Base-by-base conservation (phyloP, 2,797 vertebrate genomes). In the Enteromius afrohamiltoni region DNA sequence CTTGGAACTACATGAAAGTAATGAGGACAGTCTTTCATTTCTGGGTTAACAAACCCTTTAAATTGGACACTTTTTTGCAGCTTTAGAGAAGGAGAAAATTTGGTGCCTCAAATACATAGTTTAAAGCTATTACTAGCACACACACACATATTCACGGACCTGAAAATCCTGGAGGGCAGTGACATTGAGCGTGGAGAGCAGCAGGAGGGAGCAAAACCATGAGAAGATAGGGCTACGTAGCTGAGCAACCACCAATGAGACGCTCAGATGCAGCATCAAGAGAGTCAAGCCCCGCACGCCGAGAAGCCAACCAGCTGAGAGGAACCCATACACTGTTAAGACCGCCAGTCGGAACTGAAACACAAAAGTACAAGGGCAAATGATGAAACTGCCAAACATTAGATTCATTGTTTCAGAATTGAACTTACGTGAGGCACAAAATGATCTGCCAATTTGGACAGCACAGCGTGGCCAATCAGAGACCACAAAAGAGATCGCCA, bases 241-340 rank as follows among this genome's bases (percentile, higher is more conserved):
- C 86, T 95, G 96, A 67, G 97, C 97, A 86, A 97, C 95, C 5
- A 90, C 91, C 87, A 97, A 98, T 2, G 95, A 96, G 83, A 97
- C 62, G 37, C 86, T 55, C 71, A 96, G 90, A 83, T 99, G 96
- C 31, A 97, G 80, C 70, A 98, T 90, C 88, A 99, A 91, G 80
- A 96, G 86, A 49, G 88, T 88, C 79, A 97, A 90, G 0, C 98
- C 98, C 49, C 92, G 95, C 49, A 91, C 64, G 26, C 97, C 98
- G 84, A 99, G 90, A 31, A 96, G 91, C 47, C 91, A 88, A 90
- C 93, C 93, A 91, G 96, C 97, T 83, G 96, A 95, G 85, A 93
- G 85, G 87, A 98, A 86, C 19, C 97, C 97, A 19, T 98, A 99
- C 34, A 88, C 49, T 37, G 95, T 92, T 79, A 97, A 91, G 64